These are phyloP conservation scores for Hystrix brachyura DNA, from an alignment of 2,113 vertebrate genomes.

Conservation along the genomic window DNA sequence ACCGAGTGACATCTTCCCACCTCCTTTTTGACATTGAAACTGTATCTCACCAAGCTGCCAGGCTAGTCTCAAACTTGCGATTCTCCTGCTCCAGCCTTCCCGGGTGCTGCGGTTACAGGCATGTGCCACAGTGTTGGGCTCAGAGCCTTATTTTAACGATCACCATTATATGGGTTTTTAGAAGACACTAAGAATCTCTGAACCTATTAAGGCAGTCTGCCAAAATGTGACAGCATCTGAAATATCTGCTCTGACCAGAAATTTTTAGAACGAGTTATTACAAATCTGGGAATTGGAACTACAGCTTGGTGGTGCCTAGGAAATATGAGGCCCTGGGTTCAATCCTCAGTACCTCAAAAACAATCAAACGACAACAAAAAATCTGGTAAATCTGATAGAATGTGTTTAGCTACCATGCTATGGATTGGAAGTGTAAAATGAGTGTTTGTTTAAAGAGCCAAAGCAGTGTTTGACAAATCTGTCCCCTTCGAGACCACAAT, in stretches of 20 bases:
- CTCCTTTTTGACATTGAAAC: not conserved
- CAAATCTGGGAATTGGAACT: not conserved
- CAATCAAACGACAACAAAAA: not conserved
- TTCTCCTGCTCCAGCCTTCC: not conserved
- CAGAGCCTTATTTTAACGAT: not conserved
- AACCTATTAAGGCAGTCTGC: not conserved
- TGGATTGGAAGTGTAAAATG: not conserved
- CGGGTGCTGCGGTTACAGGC: not conserved
- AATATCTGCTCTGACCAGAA: not conserved
- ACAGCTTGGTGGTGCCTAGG: not conserved
- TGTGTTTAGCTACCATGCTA: not conserved
- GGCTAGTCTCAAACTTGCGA: not conserved
- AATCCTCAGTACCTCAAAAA: not conserved
- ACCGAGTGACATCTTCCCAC: not conserved
- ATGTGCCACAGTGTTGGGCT: not conserved
- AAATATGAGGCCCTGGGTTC: not conserved
- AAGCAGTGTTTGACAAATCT: not conserved
- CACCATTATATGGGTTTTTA: not conserved
- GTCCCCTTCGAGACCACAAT: not conserved
- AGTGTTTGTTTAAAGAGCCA: not conserved
- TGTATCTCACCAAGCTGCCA: not conserved
- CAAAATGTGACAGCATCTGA: not conserved
- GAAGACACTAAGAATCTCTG: not conserved
- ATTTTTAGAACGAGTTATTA: not conserved
- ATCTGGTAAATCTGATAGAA: not conserved